Evolutionary conservation across 2,113 vertebrate genomes (phyloP).

Genomic region (Cyrtonyx montezumae): DNA sequence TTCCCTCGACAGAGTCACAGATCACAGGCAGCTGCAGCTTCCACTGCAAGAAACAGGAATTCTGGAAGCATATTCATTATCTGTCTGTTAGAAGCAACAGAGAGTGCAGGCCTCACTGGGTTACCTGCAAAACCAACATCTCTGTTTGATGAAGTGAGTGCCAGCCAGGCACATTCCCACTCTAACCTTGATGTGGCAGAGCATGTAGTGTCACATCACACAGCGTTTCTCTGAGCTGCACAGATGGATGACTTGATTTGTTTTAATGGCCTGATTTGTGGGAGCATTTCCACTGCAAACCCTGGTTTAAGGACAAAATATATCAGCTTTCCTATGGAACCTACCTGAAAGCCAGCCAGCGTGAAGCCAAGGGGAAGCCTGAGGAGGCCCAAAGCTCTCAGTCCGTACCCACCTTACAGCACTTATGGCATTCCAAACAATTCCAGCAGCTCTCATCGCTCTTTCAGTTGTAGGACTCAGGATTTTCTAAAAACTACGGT

Average conservation of each 20-base stretch:
- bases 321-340: background rate
- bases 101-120: constrained; percentile 12
- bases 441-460: background rate
- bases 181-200: constrained; percentile 53
- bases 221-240: background rate
- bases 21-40: constrained; percentile 62
- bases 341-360: constrained; percentile 1
- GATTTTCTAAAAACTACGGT: background rate
- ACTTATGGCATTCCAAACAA: background rate
- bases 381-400: background rate
- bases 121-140: constrained; percentile 47
- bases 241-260: constrained; percentile 52
- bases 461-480: background rate
- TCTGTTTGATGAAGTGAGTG: constrained; percentile 51
- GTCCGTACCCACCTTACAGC: background rate
- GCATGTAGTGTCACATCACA: background rate
- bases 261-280: background rate
- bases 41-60: constrained; percentile 12
- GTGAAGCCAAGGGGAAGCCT: background rate
- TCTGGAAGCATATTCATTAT: constrained; percentile 71
- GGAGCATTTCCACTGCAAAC: background rate
- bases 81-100: constrained; percentile 50
- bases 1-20: constrained; percentile 56
- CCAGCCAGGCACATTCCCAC: constrained; percentile 37
- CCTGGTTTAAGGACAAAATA: background rate